Base-by-base conservation (phyloP, 2,113 vertebrate genomes). In the Mixornis gularis region DNA sequence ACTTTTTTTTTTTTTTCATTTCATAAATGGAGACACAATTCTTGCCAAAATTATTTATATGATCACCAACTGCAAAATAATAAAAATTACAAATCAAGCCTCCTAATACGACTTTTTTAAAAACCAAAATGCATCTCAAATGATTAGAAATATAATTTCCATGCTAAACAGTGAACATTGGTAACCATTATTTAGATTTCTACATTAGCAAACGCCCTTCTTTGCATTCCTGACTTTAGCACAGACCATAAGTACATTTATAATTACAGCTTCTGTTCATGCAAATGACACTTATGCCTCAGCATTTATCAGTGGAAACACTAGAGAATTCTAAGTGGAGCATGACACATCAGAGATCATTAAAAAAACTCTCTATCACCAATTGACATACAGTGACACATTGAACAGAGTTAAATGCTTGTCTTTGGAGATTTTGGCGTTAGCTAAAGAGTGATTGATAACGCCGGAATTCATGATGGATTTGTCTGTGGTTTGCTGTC, bases 221-320 rank as follows among this genome's bases (percentile, higher is more conserved):
- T 90, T 66, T 71, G 69, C 62, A 53, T 56, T 95, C 53, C 49
- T 86, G 76, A 88, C 74, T 95, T 85, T 68, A 85, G 51, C 56
- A 69, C 19, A 56, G 63, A 43, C 51, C 65, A n/a, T 52, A 81
- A 95, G 89, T 79, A 92, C 87, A 56, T 90, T 94, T 93, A 64
- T 95, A 94, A 93, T 95, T 94, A 91, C 89, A 91, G 91, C 76
- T 94, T 83, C 82, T 82, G 76, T 81, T 93, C 89, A 94, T 70
- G 77, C 81, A 94, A 91, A 83, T 87, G 84, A 87, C 87, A 93
- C 81, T 76, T 91, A 70, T 86, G 86, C 65, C 87, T 95, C 18
- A 6, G 74, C 85, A 93, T 95, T 92, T 96, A 90, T 90, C 94
- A 89, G 25, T 82, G 89, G 84, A 79, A 95, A 86, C 3, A 36